Base-by-base conservation (phyloP, 2,888 invertebrate genomes). In the Nysson spinosus region DNA sequence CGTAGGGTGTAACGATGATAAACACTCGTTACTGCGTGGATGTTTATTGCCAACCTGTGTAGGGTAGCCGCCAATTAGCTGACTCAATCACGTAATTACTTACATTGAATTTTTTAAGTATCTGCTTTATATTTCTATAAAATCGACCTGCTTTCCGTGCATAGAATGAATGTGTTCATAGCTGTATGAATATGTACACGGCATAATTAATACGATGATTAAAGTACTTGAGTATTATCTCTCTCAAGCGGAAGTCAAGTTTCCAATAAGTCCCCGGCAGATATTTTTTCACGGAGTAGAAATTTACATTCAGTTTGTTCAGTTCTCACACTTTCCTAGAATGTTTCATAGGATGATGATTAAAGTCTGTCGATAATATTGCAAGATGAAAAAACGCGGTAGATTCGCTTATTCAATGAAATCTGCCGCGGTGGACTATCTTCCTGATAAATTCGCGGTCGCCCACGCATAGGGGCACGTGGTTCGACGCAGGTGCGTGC, bases 81-180 rank as follows among this genome's bases (percentile, higher is more conserved):
- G 69, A 71, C 65, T 68, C 75, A 75, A 63, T 75, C 77, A 77
- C 76, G 75, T 75, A 76, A 75, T 76, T 76, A 73, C 73, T 47
- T 56, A 37, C 52, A 46, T n/a, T 61, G 56, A 73, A 75, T 63
- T 58, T 72, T 64, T 54, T 65, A 64, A 56, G 63, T 61, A 54
- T 50, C 57, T 35, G 43, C 39, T 44, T 55, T 46, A 42, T 44
- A 44, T 52, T 49, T 26, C 37, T 47, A 43, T 37, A 40, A 32
- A 50, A 43, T 50, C 43, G 37, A 37, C 46, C 28, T 34, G 34
- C 42, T 52, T 50, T 51, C 55, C 26, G 49, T 39, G 35, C 39
- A 30, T 16, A n/a, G n/a, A n/a, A n/a, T n/a, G n/a, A n/a, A n/a
- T n/a, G n/a, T n/a, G n/a, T n/a, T n/a, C n/a, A n/a, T n/a, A n/a